Base-by-base conservation (phyloP, 2,888 invertebrate genomes). In the Apodemia zela region DNA sequence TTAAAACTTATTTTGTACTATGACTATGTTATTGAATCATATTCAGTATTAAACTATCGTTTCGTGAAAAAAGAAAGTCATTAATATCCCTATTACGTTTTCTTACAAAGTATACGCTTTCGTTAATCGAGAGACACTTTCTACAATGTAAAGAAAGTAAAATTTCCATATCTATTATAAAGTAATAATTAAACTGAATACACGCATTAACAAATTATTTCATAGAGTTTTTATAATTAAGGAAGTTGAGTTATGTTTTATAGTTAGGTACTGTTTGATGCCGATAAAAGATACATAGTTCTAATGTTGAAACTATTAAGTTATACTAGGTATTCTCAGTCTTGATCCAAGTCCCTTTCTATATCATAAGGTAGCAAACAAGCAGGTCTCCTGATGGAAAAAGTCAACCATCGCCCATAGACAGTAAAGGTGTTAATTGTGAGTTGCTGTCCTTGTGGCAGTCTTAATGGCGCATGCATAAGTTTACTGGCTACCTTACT, bases 121-220 rank as follows among this genome's bases (percentile, higher is more conserved):
- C 54, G 21, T 54, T 54, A 54, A 54, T 54, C 51, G 51, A 51
- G 18, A 51, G 54, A 54, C 54, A 54, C 54, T 54, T 54, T 54
- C 54, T 54, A 54, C 25, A 54, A 54, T 15, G 54, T 13, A 13
- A 54, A 54, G 54, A 54, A 54, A 54, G 54, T 54, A 21, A 15
- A 25, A 54, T 54, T 54, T 54, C 54, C 54, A 54, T 54, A 54
- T 54, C 54, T 54, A 54, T 54, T 54, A 54, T 54, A 54, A 15
- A 54, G 25, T 54, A 54, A 54, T 54, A 54, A 54, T 54, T 54
- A 54, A 54, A 54, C 51, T 11, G 51, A 51, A 51, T 51, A 54
- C 51, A 21, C 54, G 15, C 42, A 25, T 15, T 25, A 13, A 21
- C 13, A 6, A 54, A 54, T 25, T 54, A 25, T 21, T 54, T 15